A percentile compares a stretch with the other conserved stretches of the same genome.
phyloP scores from a whole-genome alignment of 1,140 invertebrate genomes.

The Drosophila ficusphila region DNA sequence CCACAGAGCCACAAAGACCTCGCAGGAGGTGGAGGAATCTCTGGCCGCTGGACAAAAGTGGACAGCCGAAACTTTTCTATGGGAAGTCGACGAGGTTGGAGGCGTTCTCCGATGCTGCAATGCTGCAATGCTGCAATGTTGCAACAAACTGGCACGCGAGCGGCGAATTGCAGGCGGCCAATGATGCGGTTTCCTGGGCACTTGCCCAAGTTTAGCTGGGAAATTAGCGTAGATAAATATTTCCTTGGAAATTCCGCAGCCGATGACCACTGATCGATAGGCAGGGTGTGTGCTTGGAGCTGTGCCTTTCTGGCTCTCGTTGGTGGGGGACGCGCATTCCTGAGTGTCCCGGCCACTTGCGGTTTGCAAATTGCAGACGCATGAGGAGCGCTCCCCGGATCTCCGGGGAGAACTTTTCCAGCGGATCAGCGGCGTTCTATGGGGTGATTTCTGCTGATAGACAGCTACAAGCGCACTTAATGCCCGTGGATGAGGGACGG shows the following conservation, averaged over 20 bases:
- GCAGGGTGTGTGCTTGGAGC: constrained; percentile 21
- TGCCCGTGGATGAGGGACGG: constrained; percentile 27
- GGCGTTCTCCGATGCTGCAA: constrained; percentile 35
- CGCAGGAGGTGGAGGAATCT: neutral
- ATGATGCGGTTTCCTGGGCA: constrained; percentile 71
- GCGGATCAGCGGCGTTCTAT: constrained; percentile 27
- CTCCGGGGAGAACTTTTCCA: neutral
- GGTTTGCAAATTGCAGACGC: constrained; percentile 38
- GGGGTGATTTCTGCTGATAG: constrained; percentile 52
- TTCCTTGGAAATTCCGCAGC: constrained; percentile 61
- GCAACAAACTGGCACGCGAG: constrained; percentile 69
- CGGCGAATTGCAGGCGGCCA: constrained; percentile 53
- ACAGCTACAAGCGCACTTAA: constrained; percentile 73
- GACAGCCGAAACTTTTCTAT: constrained; percentile 46
- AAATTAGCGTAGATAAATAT: constrained; percentile 83
- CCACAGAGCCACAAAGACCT: constrained; percentile 28
- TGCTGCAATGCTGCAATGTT: constrained; percentile 23
- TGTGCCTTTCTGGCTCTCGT: constrained; percentile 23
- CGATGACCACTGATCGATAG: constrained; percentile 53
- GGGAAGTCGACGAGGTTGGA: constrained; percentile 67
- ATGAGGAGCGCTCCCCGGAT: neutral
- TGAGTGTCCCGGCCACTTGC: constrained; percentile 34
- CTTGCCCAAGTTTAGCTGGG: constrained; percentile 56
- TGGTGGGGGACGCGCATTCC: constrained; percentile 33
- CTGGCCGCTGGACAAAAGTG: constrained; percentile 21